Conservation (phyloP, 2,113 vertebrate species). For the Brienomyrus longianalis region DNA sequence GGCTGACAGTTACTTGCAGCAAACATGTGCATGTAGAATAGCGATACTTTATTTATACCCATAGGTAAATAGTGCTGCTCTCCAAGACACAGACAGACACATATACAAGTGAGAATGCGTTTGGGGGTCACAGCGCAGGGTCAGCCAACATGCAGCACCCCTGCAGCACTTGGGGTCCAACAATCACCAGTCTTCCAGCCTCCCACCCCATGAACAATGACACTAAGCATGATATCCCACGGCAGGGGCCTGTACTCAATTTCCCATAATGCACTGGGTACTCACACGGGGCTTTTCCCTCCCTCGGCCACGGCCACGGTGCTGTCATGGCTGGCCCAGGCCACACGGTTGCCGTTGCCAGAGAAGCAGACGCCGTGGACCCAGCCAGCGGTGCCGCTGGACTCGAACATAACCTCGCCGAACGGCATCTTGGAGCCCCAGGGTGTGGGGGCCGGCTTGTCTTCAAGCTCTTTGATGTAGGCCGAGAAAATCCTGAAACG, state of each 20-base stretch:
- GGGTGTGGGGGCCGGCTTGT: constrained; percentile 82
- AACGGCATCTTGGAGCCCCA: constrained; percentile 98
- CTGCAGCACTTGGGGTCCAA: background rate
- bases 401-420: constrained; percentile 90
- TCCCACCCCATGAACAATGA: background rate
- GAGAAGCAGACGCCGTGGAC: constrained; percentile 92
- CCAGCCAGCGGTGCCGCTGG: constrained; percentile 80
- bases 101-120: background rate
- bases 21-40: background rate
- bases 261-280: constrained; percentile 29
- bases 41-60: background rate
- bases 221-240: background rate
- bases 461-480: constrained; percentile 96
- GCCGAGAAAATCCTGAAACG: constrained; percentile 83
- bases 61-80: background rate
- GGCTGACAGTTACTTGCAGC: background rate
- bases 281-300: constrained; percentile 72
- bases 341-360: constrained; percentile 75
- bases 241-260: background rate
- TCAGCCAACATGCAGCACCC: background rate
- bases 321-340: constrained; percentile 96
- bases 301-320: constrained; percentile 83
- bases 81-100: background rate
- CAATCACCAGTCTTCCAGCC: background rate
- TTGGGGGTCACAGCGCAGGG: background rate